Base-by-base conservation (phyloP, 1,140 invertebrate genomes). In the Tetraneura akinire region DNA sequence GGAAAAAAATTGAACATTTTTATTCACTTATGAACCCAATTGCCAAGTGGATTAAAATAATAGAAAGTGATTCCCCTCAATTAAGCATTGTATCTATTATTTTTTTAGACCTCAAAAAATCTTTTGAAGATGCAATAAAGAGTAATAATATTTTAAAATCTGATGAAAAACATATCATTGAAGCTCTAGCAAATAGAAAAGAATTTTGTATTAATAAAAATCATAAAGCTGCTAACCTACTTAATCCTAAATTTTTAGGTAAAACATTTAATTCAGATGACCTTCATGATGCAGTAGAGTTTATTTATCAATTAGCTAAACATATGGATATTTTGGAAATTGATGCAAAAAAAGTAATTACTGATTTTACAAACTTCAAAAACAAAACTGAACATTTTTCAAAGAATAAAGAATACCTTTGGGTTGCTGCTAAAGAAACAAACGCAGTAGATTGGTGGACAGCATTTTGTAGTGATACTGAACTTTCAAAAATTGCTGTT, bases 341-440 rank as follows among this genome's bases (percentile, higher is more conserved):
- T 37, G 6, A 64, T 64, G 62, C 29, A 64, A 64, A 16, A 68
- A 68, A 42, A 11, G 32, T 45, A 68, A 68, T 68, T 42, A 42
- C 37, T 68, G 37, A 68, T 68, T 68, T 68, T 23, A 11, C n/a
- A 3, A 8, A 45, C 18, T 68, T 68, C 1, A 68, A 45, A 68
- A 68, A n/a, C 37, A 68, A 42, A 68, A 21, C 9, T n/a, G 37
- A 42, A 68, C 32, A 10, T 9, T 68, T 68, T 45, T 42, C 37
- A 45, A 45, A 68, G 37, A 14, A n/a, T 18, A 68, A 68, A 14
- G 37, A 68, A 68, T 68, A 68, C 37, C 64, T 68, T 68, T 68
- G 64, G 64, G 37, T 68, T 45, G 64, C 37, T 68, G n/a, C n/a
- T 42, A 21, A 45, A 68, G 64, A 60, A 1, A 60, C 57, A 5